Base-by-base conservation (phyloP, 1,140 invertebrate genomes). In the Schlechtendalia chinensis region DNA sequence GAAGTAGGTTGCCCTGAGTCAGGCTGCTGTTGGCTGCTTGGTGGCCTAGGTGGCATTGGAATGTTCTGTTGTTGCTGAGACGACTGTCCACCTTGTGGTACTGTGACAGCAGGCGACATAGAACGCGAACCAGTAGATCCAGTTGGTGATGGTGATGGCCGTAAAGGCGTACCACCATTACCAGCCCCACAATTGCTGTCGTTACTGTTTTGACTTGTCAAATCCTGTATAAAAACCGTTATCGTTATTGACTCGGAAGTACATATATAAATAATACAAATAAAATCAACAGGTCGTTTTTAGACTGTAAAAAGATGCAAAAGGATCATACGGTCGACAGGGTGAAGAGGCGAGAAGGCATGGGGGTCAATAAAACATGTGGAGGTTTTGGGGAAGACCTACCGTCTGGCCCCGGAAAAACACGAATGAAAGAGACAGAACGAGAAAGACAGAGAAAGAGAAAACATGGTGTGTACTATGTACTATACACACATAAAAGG, bases 51-150 rank as follows among this genome's bases (percentile, higher is more conserved):
- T 86, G 93, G 93, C 92, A 95, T 94, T 86, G 93, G 91, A 91
- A 95, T 92, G 90, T 93, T 94, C 89, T 92, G 92, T 22, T 58
- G 85, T n/a, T 79, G 75, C 24, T 79, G 75, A 17, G 56, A 39
- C 2, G 75, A 32, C n/a, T n/a, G n/a, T 63, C 58, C 54, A 11
- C 39, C 75, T 17, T n/a, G 29, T 0, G 63, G 90, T 93, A 90
- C 86, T 96, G 94, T 94, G 86, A 96, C 94, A 88, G 95, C 95
- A 85, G 95, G 95, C 86, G 95, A 97, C 93, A 96, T 96, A 86
- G 95, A 97, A 87, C 95, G 91, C 84, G 95, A 96, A 86, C 95
- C 94, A 84, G 92, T 92, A 84, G 94, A 96, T 85, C 95, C 94
- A 85, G 94, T 96, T 83, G 95, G 95, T 84, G 95, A 96, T 84